These are phyloP conservation scores for Lepus americanus DNA, from an alignment of 2,113 vertebrate genomes.

Conservation along the genomic window DNA sequence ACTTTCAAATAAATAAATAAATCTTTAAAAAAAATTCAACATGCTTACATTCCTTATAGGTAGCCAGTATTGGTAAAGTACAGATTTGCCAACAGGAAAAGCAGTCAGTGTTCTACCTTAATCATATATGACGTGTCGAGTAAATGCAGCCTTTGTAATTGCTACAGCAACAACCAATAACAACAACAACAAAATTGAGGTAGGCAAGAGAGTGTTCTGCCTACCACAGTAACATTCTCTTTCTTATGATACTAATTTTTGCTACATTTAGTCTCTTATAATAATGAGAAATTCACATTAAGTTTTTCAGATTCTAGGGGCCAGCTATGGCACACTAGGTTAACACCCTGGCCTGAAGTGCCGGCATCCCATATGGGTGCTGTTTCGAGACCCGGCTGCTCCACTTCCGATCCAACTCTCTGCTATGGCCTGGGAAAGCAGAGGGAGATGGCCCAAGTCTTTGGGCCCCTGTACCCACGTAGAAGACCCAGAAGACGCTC, in stretches of 20 bases:
- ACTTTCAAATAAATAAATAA: no score
- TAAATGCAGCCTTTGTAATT: slow-evolving; percentile 65
- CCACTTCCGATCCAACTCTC: no score
- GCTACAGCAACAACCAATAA: slow-evolving; percentile 28
- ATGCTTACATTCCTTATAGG: slow-evolving; percentile 30
- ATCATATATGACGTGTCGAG: neutral
- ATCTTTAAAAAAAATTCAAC: neutral
- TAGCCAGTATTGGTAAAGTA: slow-evolving; percentile 35
- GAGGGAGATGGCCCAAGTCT: no score
- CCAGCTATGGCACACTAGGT: no score
- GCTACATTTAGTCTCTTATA: neutral
- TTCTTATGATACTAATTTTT: neutral
- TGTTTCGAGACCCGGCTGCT: no score
- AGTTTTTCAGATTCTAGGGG: neutral
- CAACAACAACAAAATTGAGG: neutral
- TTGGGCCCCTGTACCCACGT: no score
- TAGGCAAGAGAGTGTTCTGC: neutral
- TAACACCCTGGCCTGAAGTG: no score
- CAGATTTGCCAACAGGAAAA: slow-evolving; percentile 25
- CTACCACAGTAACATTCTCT: neutral
- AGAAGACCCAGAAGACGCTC: no score
- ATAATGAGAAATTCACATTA: neutral
- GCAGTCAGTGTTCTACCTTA: slow-evolving; percentile 61
- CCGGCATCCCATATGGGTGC: no score
- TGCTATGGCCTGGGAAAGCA: no score